phyloP scores from a whole-genome alignment of 2,797 vertebrate genomes.

The Cetoscarus ocellatus region DNA sequence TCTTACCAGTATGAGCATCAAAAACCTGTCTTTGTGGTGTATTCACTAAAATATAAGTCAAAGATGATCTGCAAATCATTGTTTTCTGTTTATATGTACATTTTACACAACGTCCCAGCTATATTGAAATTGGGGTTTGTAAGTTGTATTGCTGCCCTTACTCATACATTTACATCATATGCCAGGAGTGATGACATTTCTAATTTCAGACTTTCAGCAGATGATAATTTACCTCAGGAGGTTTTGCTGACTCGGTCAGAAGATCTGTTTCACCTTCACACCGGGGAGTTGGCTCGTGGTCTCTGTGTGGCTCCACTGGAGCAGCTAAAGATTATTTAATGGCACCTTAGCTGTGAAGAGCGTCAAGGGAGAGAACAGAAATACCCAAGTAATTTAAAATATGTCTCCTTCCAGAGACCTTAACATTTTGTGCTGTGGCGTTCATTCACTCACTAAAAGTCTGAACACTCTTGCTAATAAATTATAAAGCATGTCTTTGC shows the following conservation, averaged over 20 bases:
- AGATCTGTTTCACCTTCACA: slow-evolving; percentile 14
- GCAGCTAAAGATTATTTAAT: slow-evolving; percentile 37
- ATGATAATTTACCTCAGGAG: slow-evolving; percentile 6
- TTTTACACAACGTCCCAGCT: no score
- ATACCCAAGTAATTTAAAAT: slow-evolving; percentile 3
- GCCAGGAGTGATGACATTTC: background rate
- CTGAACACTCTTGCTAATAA: background rate
- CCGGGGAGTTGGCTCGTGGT: slow-evolving; percentile 14
- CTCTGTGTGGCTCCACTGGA: slow-evolving; percentile 31
- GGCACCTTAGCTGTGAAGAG: slow-evolving; percentile 7
- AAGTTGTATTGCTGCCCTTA: no score
- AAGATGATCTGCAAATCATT: no score
- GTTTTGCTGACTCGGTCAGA: slow-evolving; percentile 36
- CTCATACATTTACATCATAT: background rate
- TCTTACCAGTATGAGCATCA: no score
- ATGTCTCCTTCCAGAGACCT: slow-evolving; percentile 6
- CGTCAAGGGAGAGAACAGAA: slow-evolving; percentile 22
- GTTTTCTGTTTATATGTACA: no score
- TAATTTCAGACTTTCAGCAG: slow-evolving; percentile 17
- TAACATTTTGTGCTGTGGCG: background rate
- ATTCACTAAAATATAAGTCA: no score
- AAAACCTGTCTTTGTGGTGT: no score
- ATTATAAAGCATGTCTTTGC: background rate
- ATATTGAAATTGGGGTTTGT: no score
- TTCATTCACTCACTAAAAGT: background rate